A percentile compares a stretch with the other conserved stretches of the same genome.
These are phyloP conservation scores for Zaprionus nigranus DNA, from an alignment of 1,140 invertebrate species.

Conservation along the genomic window DNA sequence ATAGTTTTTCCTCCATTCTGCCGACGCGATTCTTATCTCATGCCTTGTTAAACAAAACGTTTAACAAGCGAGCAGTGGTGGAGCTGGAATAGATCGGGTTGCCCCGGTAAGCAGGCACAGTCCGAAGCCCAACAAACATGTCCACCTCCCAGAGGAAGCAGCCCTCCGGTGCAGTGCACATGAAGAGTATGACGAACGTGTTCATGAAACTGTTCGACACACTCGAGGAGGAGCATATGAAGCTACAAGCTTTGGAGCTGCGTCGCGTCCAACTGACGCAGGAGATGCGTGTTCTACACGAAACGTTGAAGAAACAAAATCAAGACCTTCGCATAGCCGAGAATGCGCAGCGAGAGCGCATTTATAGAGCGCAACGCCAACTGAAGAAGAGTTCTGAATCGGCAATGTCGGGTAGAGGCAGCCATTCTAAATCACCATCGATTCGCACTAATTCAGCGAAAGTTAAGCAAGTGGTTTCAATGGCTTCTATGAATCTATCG, in stretches of 20 bases:
- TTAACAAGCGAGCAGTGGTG: no score
- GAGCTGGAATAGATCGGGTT: no score
- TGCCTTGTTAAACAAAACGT: neutral
- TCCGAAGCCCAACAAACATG: neutral
- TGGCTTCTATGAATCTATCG: no score
- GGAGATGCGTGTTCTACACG: conserved; percentile 36
- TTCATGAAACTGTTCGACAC: conserved; percentile 37
- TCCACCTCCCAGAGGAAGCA: neutral
- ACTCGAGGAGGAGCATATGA: conserved; percentile 45
- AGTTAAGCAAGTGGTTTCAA: no score
- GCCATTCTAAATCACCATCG: no score
- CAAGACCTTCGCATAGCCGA: neutral
- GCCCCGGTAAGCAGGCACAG: neutral
- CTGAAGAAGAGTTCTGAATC: no score
- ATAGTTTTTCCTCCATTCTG: neutral
- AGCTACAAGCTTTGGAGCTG: conserved; percentile 40
- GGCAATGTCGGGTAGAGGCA: no score
- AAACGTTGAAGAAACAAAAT: conserved; percentile 37
- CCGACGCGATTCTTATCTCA: neutral
- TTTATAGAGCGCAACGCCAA: neutral
- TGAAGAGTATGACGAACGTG: neutral
- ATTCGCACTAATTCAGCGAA: no score
- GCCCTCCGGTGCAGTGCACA: neutral
- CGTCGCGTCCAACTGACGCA: conserved; percentile 28
- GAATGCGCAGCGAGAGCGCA: no score